Percentiles rank a stretch among this genome's conserved stretches.
Evolutionary conservation across 2,797 vertebrate genomes (phyloP).

Genomic region (Macrochelys suwanniensis): DNA sequence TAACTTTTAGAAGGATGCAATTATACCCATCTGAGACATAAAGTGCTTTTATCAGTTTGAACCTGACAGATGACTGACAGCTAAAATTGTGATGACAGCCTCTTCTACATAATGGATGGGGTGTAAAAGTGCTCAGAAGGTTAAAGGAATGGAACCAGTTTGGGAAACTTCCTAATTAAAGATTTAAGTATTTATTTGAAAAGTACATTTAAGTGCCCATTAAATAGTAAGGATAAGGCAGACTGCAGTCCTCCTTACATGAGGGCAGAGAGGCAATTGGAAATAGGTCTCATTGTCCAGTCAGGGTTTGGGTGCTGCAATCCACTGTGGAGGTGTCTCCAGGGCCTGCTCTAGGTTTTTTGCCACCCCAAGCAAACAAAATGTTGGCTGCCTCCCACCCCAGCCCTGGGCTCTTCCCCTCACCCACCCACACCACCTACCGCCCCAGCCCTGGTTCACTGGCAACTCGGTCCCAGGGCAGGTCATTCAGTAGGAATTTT

Average conservation of each 20-base stretch:
- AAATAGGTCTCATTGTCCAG: not conserved
- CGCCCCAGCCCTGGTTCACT: no score
- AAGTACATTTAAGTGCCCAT: not conserved
- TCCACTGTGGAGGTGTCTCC: not conserved
- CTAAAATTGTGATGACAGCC: not conserved
- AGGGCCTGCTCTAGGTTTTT: no score
- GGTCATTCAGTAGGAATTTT: no score
- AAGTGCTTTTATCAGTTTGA: not conserved
- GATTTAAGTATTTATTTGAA: not conserved
- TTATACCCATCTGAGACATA: not conserved
- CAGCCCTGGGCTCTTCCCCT: no score
- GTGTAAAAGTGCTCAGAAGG: not conserved
- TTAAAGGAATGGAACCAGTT: not conserved
- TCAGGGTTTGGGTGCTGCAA: not conserved
- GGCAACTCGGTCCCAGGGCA: no score
- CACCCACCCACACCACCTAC: no score
- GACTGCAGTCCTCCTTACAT: not conserved
- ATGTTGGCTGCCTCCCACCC: no score
- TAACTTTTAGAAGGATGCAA: constrained; percentile 7
- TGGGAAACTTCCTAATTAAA: not conserved
- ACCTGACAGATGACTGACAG: constrained; percentile 18
- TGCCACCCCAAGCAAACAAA: no score
- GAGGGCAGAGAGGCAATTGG: not conserved
- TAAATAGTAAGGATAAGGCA: not conserved
- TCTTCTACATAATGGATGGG: not conserved